phyloP scores from a whole-genome alignment of 2,888 invertebrate species.

The Augiades crinisus region DNA sequence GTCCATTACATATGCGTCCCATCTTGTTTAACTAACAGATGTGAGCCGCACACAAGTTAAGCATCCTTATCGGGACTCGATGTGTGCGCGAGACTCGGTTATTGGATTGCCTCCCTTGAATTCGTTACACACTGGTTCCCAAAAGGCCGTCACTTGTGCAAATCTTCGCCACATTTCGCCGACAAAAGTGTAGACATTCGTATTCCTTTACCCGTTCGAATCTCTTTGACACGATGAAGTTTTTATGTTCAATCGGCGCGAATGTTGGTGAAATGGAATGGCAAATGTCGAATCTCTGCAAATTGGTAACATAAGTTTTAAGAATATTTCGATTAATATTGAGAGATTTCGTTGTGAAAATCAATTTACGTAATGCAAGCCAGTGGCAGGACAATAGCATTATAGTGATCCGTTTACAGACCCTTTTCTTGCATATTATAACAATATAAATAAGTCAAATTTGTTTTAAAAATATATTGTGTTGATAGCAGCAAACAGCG shows the following conservation, averaged over 20 bases:
- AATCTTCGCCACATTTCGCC: conserved; percentile 22
- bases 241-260: conserved; percentile 23
- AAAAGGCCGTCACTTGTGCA: conserved; percentile 26
- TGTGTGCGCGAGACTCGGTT: conserved; percentile 25
- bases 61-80: conserved; percentile 24
- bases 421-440: no score
- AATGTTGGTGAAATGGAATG: conserved; percentile 11
- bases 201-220: conserved; percentile 21
- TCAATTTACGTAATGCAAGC: no score
- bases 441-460: no score
- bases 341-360: no score
- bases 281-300: conserved; percentile 14
- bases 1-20: conserved; percentile 3
- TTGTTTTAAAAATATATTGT: no score
- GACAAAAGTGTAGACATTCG: conserved; percentile 22
- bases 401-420: no score
- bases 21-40: conserved; percentile 18
- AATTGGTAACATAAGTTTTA: conserved; percentile 12
- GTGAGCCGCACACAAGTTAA: conserved; percentile 21
- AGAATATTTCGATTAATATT: not conserved
- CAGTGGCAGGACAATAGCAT: no score
- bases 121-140: conserved; percentile 31
- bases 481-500: no score
- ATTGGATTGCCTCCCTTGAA: conserved; percentile 34
- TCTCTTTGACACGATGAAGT: conserved; percentile 14